Percentiles rank a stretch among this genome's conserved stretches.
phyloP scores from a whole-genome alignment of 2,113 vertebrate species.

The Burhinus bistriatus region DNA sequence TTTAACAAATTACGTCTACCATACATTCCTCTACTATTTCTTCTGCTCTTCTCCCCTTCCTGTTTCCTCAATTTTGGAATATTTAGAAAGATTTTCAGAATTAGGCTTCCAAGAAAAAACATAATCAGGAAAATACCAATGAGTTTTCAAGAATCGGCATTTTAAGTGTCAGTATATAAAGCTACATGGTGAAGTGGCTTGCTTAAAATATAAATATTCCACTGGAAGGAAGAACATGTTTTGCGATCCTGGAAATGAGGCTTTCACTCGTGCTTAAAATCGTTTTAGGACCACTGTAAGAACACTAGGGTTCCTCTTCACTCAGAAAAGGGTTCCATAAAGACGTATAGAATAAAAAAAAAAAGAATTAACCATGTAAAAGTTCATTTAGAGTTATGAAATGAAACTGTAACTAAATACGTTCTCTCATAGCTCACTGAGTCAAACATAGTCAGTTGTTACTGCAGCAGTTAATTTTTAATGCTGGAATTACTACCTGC shows the following conservation, averaged over 20 bases:
- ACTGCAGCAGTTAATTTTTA: conserved; percentile 53
- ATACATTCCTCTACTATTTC: background rate
- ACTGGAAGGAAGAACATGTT: background rate
- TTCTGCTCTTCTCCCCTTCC: background rate
- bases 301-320: background rate
- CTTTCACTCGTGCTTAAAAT: background rate
- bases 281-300: background rate
- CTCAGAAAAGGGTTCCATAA: background rate
- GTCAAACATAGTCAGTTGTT: background rate
- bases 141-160: background rate
- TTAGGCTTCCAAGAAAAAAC: background rate
- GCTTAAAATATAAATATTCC: background rate
- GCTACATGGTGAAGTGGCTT: background rate
- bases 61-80: background rate
- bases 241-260: background rate
- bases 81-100: background rate
- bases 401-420: background rate
- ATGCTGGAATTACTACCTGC: conserved; percentile 35
- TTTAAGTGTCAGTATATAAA: background rate
- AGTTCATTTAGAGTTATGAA: background rate
- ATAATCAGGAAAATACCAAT: background rate
- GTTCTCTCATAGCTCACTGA: background rate
- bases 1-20: background rate
- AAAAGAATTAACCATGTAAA: background rate
- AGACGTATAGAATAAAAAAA: background rate